phyloP scores from a whole-genome alignment of 1,140 invertebrate genomes.

The Drosophila obscura region DNA sequence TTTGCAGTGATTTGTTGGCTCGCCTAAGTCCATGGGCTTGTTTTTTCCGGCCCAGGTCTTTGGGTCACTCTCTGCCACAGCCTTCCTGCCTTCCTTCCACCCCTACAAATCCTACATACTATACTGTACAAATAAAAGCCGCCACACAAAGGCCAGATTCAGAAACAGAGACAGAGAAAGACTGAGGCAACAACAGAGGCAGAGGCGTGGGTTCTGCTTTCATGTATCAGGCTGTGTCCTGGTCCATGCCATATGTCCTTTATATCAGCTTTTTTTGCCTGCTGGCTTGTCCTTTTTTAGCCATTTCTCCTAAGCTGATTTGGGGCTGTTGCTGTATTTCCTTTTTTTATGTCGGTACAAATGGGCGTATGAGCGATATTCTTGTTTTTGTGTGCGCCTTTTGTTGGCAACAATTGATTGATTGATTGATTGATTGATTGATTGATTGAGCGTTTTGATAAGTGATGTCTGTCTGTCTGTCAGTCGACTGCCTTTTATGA shows the following conservation, averaged over 20 bases:
- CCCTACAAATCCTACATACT: neutral
- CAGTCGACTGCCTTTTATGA: slow-evolving; percentile 10
- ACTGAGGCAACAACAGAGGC: neutral
- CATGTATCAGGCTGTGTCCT: slow-evolving; percentile 53
- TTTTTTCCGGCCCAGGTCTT: slow-evolving; percentile 62
- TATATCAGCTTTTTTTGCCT: slow-evolving; percentile 43
- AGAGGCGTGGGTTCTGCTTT: slow-evolving; percentile 48
- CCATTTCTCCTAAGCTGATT: slow-evolving; percentile 63
- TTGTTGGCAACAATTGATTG: slow-evolving; percentile 69
- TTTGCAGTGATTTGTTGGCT: slow-evolving; percentile 76
- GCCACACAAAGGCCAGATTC: slow-evolving; percentile 43
- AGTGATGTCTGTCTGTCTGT: slow-evolving; percentile 66
- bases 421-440: slow-evolving; percentile 58
- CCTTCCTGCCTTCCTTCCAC: no score
- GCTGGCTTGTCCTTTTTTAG: slow-evolving; percentile 29
- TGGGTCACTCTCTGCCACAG: slow-evolving; percentile 47
- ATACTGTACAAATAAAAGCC: slow-evolving; percentile 50
- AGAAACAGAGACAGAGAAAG: neutral
- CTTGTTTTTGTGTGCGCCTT: slow-evolving; percentile 34
- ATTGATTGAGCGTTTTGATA: slow-evolving; percentile 75
- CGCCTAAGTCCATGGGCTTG: slow-evolving; percentile 63
- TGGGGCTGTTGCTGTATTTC: slow-evolving; percentile 29
- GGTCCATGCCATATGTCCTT: slow-evolving; percentile 70
- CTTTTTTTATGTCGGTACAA: slow-evolving; percentile 58
- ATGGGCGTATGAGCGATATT: slow-evolving; percentile 62